Percentiles rank a stretch among this genome's conserved stretches.
These are phyloP conservation scores for Smutsia gigantea DNA, from an alignment of 2,797 vertebrate genomes.

Conservation along the genomic window DNA sequence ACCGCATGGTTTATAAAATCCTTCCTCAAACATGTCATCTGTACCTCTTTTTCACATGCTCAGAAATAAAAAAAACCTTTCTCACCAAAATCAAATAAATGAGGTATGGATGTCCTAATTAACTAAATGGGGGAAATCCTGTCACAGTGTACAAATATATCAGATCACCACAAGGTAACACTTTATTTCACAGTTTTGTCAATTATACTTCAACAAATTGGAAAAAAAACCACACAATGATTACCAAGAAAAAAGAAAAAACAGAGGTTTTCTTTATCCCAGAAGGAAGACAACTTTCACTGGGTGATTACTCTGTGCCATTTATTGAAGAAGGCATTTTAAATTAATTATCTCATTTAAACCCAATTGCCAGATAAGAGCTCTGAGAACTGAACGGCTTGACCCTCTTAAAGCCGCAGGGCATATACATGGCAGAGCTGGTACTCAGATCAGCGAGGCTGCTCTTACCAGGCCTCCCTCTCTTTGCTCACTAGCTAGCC, in stretches of 20 bases:
- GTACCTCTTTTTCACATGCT: neutral
- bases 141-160: neutral
- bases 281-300: neutral
- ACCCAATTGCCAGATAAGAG: neutral
- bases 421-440: neutral
- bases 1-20: constrained; percentile 3
- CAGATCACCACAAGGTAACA: neutral
- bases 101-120: neutral
- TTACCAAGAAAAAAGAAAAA: neutral
- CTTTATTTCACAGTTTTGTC: neutral
- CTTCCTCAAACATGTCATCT: neutral
- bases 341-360: neutral
- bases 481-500: neutral
- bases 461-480: neutral
- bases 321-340: neutral
- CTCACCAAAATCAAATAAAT: neutral
- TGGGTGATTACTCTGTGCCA: neutral
- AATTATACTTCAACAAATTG: neutral
- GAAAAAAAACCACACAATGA: neutral
- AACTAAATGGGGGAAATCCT: neutral
- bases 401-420: neutral
- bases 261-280: neutral
- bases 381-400: neutral
- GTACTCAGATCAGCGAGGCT: neutral
- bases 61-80: neutral